Conservation (phyloP, 53 echinoderm and acorn worm species). For the Crossaster papposus region DNA sequence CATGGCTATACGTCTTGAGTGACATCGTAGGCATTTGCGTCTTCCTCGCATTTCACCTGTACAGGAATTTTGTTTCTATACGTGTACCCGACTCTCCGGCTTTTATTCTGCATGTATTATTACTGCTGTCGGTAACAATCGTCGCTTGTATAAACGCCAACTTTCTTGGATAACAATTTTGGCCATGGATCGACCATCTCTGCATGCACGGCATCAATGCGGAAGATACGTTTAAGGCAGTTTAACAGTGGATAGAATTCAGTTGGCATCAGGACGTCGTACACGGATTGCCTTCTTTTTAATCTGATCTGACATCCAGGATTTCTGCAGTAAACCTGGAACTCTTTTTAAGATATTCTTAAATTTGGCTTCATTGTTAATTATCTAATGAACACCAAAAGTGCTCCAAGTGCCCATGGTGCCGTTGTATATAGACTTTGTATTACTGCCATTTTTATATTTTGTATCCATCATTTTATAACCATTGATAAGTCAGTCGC, state of each 20-base stretch:
- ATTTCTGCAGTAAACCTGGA: not conserved
- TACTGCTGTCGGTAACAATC: constrained; percentile 36
- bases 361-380: not conserved
- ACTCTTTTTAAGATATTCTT: not conserved
- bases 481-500: constrained; percentile 60
- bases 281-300: not conserved
- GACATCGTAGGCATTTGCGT: constrained; percentile 38
- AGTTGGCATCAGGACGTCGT: not conserved
- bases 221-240: not conserved
- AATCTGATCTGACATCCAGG: not conserved
- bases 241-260: not conserved
- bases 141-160: constrained; percentile 58
- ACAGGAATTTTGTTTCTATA: constrained; percentile 34
- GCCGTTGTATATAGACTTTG: constrained; percentile 48
- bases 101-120: constrained; percentile 44
- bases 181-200: not conserved
- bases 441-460: constrained; percentile 57
- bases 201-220: not conserved
- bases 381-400: constrained; percentile 10
- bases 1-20: constrained; percentile 30
- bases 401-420: constrained; percentile 44
- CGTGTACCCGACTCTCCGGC: constrained; percentile 16
- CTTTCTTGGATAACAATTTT: constrained; percentile 22
- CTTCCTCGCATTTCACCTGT: constrained; percentile 25
- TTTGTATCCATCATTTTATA: constrained; percentile 52